These are phyloP conservation scores for Xiphophorus maculatus DNA, from an alignment of 2,113 vertebrate species.

Conservation along the genomic window DNA sequence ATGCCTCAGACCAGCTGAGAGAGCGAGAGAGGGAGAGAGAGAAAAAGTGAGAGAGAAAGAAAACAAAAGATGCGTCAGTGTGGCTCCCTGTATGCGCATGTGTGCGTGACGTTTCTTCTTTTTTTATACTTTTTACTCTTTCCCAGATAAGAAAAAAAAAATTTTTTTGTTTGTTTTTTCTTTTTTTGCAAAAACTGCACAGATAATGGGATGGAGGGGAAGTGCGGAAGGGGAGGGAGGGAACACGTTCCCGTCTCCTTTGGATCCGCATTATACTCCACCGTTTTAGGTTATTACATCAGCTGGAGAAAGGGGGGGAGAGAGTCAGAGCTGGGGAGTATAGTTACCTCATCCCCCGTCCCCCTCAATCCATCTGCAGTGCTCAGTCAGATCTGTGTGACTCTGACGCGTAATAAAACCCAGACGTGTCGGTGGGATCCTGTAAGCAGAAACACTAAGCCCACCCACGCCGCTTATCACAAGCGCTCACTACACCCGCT, in stretches of 20 bases:
- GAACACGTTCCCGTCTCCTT: conserved; percentile 14
- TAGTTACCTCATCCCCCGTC: conserved; percentile 13
- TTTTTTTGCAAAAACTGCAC: background rate
- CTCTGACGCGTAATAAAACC: background rate
- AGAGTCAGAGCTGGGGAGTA: conserved; percentile 24
- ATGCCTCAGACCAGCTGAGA: conserved; percentile 57
- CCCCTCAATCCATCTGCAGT: conserved; percentile 56
- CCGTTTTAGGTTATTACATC: conserved; percentile 57
- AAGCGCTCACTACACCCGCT: background rate
- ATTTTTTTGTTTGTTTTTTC: no score
- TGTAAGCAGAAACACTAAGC: background rate
- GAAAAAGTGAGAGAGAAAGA: conserved; percentile 54
- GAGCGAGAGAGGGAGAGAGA: background rate
- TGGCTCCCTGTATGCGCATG: conserved; percentile 69
- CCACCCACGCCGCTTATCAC: background rate
- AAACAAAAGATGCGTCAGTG: conserved; percentile 77
- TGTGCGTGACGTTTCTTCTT: conserved; percentile 60
- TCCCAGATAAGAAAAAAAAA: conserved; percentile 16
- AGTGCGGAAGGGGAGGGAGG: background rate
- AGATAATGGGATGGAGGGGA: background rate
- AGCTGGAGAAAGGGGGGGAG: background rate
- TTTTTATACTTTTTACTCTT: background rate
- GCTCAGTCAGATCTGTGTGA: background rate
- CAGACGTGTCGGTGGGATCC: background rate
- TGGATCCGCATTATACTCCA: conserved; percentile 27